A percentile compares a stretch with the other conserved stretches of the same genome.
Conservation (phyloP, 2,113 vertebrate genomes). For the Pagrus major region DNA sequence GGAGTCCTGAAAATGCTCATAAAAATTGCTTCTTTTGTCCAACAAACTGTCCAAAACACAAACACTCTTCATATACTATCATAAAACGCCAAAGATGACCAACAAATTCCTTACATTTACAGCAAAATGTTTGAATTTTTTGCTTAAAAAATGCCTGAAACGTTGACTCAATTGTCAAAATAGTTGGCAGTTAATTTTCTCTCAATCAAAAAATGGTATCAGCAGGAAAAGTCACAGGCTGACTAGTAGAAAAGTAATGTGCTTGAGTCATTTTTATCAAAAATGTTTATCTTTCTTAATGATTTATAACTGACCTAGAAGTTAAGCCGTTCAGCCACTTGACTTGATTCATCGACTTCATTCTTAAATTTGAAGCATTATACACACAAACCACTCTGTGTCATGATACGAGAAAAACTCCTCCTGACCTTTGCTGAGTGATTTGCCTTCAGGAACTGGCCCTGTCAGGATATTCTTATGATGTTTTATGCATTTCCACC, state of each 20-base stretch:
- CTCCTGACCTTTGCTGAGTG: slow-evolving; percentile 51
- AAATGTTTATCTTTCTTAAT: neutral
- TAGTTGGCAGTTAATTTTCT: no score
- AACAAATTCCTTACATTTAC: no score
- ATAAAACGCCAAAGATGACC: no score
- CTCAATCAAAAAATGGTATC: no score
- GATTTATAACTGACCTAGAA: neutral
- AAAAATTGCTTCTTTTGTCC: no score
- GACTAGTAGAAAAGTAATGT: neutral
- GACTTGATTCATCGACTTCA: slow-evolving; percentile 2
- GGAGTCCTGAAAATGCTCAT: no score
- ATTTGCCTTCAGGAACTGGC: slow-evolving; percentile 24
- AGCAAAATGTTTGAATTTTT: no score
- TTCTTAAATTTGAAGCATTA: slow-evolving; percentile 17
- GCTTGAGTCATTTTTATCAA: neutral
- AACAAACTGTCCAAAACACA: no score
- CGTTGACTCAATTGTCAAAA: no score
- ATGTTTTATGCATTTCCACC: slow-evolving; percentile 62
- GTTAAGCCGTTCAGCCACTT: neutral
- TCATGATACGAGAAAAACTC: slow-evolving; percentile 30
- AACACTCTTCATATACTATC: no score
- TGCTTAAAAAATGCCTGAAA: no score
- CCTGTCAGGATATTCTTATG: slow-evolving; percentile 26
- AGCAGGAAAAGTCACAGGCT: slow-evolving; percentile 21
- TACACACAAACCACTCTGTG: neutral